Evolutionary conservation across 2,797 vertebrate genomes (phyloP).

Genomic region (Xenentodon cancila): DNA sequence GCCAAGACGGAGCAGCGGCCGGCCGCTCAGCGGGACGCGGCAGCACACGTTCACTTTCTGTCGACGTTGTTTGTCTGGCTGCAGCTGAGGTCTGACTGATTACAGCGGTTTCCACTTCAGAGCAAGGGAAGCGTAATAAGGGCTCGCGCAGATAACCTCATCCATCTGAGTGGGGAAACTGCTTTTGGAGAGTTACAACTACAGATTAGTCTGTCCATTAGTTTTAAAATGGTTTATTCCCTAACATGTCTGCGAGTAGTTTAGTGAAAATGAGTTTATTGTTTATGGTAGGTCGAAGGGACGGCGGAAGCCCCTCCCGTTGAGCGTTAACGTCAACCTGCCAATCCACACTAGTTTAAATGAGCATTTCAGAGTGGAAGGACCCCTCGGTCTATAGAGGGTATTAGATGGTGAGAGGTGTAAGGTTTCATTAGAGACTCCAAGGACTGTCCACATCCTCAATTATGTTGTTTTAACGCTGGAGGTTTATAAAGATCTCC

Average conservation of each 20-base stretch:
- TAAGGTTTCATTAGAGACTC: too few relatives aligned
- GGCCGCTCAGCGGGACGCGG: constrained; percentile 48
- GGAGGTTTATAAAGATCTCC: too few relatives aligned
- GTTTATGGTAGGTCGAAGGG: too few relatives aligned
- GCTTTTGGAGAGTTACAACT: neutral
- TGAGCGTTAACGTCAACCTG: too few relatives aligned
- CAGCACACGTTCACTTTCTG: constrained; percentile 62
- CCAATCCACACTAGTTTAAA: too few relatives aligned
- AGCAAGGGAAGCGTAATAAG: constrained; percentile 14
- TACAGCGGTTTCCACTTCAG: constrained; percentile 37
- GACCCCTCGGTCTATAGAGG: too few relatives aligned
- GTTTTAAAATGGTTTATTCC: neutral
- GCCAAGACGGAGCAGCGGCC: constrained; percentile 39
- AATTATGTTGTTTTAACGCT: too few relatives aligned
- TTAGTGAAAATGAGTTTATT: too few relatives aligned
- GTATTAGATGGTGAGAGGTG: too few relatives aligned
- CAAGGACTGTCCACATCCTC: too few relatives aligned
- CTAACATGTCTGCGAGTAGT: neutral
- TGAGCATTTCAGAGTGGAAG: too few relatives aligned
- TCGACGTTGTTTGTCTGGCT: constrained; percentile 35
- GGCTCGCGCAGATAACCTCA: constrained; percentile 23
- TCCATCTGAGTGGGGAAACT: constrained; percentile 4
- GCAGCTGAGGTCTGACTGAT: constrained; percentile 39
- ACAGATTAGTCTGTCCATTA: neutral
- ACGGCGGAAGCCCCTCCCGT: too few relatives aligned